Evolutionary conservation across 2,888 invertebrate genomes (phyloP), one percentile per base, ranked within the genome.

Genomic region (Philereme transversata): DNA sequence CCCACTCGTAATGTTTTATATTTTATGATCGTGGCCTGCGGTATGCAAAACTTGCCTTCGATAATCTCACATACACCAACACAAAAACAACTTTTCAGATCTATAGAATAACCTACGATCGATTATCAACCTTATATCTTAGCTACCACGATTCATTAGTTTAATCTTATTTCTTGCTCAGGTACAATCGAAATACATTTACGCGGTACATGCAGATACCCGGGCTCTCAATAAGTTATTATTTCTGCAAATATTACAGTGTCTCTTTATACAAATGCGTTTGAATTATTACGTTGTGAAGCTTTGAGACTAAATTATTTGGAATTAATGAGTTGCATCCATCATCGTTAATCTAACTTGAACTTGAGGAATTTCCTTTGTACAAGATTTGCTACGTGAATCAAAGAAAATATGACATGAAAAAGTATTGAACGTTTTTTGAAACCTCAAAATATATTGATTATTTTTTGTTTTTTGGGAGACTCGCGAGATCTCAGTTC

Each of bases 11-110:
- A 89, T 85, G 85, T 87, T 82, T 85, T 85, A 84, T 86, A 86
- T 85, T 89, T 89, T 88, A 88, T 84, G 79, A 77, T 79, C 81
- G 77, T 81, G 87, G 86, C 86, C 84, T 81, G 87, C 80, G 86
- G 86, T 89, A 88, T 88, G 88, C 86, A 87, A 87, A 87, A 87
- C 87, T 82, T 72, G 83, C 82, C 86, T 87, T 84, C 86, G 78
- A 86, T 87, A 88, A 86, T 87, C 84, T 83, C 78, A 77, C 78
- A 74, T 79, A 73, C 74, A 74, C 79, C 78, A 79, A 79, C 69
- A 75, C 82, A 78, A 80, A 79, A 68, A 75, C 82, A 78, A 80
- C 71, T 78, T 78, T 84, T 72, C 84, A 58, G 71, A 63, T 68
- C 57, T 55, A 46, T 50, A 74, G 67, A 66, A 53, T 53, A 51